phyloP scores from a whole-genome alignment of 2,888 invertebrate genomes.

The Dorcus parallelipipedus region DNA sequence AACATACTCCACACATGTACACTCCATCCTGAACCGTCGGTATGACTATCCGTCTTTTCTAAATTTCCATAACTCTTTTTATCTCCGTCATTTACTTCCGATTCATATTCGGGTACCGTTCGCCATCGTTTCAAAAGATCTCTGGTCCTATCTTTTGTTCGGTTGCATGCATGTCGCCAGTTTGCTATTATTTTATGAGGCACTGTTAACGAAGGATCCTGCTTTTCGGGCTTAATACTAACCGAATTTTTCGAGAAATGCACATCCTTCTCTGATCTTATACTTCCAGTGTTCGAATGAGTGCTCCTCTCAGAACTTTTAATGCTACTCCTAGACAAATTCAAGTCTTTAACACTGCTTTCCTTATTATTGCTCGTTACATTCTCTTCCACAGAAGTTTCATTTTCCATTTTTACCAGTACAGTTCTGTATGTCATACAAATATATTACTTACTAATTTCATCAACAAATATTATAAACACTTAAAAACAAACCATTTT shows the following conservation, averaged over 20 bases:
- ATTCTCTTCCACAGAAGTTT: constrained; percentile 32
- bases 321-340: constrained; percentile 41
- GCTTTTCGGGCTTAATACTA: constrained; percentile 33
- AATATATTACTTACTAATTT: no score
- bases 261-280: constrained; percentile 46
- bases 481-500: no score
- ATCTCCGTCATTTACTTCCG: constrained; percentile 43
- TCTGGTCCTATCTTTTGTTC: constrained; percentile 70
- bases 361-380: constrained; percentile 39
- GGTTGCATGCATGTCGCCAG: constrained; percentile 73
- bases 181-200: constrained; percentile 70
- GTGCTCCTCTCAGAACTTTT: constrained; percentile 42
- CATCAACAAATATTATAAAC: no score
- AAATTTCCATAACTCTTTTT: constrained; percentile 47
- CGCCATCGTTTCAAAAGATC: constrained; percentile 70
- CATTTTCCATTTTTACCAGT: constrained; percentile 34
- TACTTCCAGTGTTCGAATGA: constrained; percentile 38
- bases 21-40: constrained; percentile 65
- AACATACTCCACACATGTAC: constrained; percentile 73
- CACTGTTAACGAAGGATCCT: constrained; percentile 56
- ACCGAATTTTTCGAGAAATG: constrained; percentile 37
- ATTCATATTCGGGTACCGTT: constrained; percentile 60
- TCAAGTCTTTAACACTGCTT: constrained; percentile 38
- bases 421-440: no score
- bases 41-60: constrained; percentile 43